Evolutionary conservation across 1,140 invertebrate species (phyloP), one percentile per base, ranked within the genome.

Genomic region (Heliconius hewitsoni): DNA sequence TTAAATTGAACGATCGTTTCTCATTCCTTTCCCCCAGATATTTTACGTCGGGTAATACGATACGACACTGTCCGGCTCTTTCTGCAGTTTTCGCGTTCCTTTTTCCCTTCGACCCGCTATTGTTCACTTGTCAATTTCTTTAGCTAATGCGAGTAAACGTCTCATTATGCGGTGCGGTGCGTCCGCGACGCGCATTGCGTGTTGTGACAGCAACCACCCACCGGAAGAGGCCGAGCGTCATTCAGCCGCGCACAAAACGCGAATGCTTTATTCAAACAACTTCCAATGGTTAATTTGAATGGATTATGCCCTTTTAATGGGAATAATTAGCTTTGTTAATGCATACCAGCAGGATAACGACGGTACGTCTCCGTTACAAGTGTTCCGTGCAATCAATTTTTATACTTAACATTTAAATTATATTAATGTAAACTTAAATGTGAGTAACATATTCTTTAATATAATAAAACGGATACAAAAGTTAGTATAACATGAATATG

Each of bases 61-160:
- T 93, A 94, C 93, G 89, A 93, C 91, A 93, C 93, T 93, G 93
- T 93, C 92, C 93, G 93, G 92, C 91, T 90, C 89, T 91, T 94
- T 94, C 90, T 94, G 89, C 87, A 85, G 89, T 93, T 93, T 90
- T 92, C 90, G 86, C 88, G 81, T 85, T 91, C 88, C 84, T 93
- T 93, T 94, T 94, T 91, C 86, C 88, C 89, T 86, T 89, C 86
- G 85, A 84, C 82, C 88, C 88, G 89, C 92, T 94, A 94, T 94
- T 94, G 93, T 94, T 93, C 93, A 94, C 93, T 93, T 93, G 93
- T 94, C 93, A 94, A 94, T 94, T 94, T 93, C 93, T 94, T 93
- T 93, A 91, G 92, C 92, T 94, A 94, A 94, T 94, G 92, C 90
- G 93, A 94, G 92, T 91, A 94, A 93, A 91, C 93, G 92, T 93